Conservation (phyloP, 92 coral and sea anemone species). For the Siderastrea radians region DNA sequence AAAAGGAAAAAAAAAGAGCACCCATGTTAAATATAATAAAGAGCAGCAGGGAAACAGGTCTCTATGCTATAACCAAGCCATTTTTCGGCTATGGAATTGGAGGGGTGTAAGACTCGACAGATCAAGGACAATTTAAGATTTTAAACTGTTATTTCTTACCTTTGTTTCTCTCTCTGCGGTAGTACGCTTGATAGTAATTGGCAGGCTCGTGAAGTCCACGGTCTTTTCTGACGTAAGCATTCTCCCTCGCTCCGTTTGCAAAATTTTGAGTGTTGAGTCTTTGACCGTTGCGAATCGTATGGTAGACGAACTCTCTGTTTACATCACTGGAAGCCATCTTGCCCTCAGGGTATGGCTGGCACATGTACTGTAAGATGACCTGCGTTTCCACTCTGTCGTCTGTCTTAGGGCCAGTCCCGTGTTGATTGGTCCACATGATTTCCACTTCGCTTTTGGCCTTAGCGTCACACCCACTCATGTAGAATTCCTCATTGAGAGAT, state of each 20-base stretch:
- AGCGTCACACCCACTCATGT: conserved; percentile 38
- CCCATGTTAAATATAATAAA: too few species aligned
- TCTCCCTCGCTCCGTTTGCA: not conserved
- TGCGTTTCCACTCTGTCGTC: conserved; percentile 62
- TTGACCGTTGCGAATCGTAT: conserved; percentile 44
- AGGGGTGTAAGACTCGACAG: too few species aligned
- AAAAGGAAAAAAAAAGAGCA: too few species aligned
- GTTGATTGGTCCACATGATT: conserved; percentile 79
- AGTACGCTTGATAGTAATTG: conserved; percentile 9
- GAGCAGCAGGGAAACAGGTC: too few species aligned
- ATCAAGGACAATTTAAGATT: too few species aligned
- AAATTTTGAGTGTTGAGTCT: not conserved
- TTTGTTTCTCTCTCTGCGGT: conserved; percentile 36
- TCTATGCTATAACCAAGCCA: too few species aligned
- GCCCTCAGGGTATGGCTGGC: conserved; percentile 50
- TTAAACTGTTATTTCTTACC: conserved; percentile 3
- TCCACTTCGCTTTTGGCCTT: conserved; percentile 53
- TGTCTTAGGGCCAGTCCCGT: conserved; percentile 64
- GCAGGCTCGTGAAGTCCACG: conserved; percentile 37
- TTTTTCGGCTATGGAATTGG: too few species aligned
- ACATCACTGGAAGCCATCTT: conserved; percentile 23
- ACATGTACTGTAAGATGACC: conserved; percentile 75
- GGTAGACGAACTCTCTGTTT: conserved; percentile 1
- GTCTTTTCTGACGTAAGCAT: conserved; percentile 4
- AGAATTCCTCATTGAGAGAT: conserved; percentile 8